phyloP scores from a whole-genome alignment of 2,797 vertebrate species.

The Neopelma chrysocephalum region DNA sequence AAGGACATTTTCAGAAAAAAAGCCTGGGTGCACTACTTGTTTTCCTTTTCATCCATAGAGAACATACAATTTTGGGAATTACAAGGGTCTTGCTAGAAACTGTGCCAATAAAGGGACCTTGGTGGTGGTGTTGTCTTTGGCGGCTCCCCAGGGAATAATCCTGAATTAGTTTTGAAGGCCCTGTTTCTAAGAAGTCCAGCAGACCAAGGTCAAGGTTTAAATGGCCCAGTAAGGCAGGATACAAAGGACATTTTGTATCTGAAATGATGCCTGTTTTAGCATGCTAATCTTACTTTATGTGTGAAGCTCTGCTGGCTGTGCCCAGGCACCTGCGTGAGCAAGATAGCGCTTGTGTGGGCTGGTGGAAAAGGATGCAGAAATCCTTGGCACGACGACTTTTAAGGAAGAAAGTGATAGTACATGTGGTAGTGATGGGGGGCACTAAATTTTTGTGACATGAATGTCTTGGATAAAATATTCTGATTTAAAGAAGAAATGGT shows the following conservation, averaged over 20 bases:
- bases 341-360: not conserved
- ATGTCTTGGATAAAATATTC: not conserved
- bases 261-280: not conserved
- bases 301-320: not conserved
- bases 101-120: not conserved
- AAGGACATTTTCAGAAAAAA: not conserved
- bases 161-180: not conserved
- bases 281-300: not conserved
- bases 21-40: not conserved
- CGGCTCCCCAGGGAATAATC: not conserved
- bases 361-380: not conserved
- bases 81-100: not conserved
- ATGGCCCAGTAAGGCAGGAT: not conserved
- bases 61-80: not conserved
- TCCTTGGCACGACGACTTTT: not conserved
- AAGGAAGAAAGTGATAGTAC: not conserved
- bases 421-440: not conserved
- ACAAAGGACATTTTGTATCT: not conserved
- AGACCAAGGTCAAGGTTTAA: not conserved
- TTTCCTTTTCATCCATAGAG: not conserved
- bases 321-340: not conserved
- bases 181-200: not conserved
- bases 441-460: not conserved
- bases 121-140: constrained; percentile 20
- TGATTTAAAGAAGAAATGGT: not conserved